Base-by-base conservation (phyloP, 2,797 vertebrate genomes). In the Pangasius djambal region DNA sequence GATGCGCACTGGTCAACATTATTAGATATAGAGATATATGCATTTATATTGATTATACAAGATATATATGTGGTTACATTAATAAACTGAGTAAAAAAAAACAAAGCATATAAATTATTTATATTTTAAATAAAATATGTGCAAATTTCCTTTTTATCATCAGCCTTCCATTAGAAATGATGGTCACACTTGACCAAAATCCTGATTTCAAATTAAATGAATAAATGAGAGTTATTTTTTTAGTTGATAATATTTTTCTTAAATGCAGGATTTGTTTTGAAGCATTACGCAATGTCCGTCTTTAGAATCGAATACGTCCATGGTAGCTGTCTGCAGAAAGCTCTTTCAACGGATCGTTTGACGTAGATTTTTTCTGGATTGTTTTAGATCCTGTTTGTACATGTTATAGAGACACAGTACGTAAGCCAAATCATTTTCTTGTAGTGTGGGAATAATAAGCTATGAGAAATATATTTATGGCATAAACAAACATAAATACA, bases 381-480 rank as follows among this genome's bases (percentile, higher is more conserved):
- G 61, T 75, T 79, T 84, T 70, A 87, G 75, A 82, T 83, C 89
- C 83, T 88, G 83, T 88, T 91, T 87, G 48, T 85, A 86, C 88
- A 69, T 63, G 91, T 75, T 82, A 70, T 85, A 20, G 28, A 86
- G 59, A 31, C 55, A 86, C 15, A 15, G 57, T 34, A 57, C 9
- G 4, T 79, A 4, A 3, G 31, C 31, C 67, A 59, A 40, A 74
- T 74, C 0, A 57, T 81, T 34, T 65, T 79, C 44, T 67, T 57
- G 77, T 57, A n/a, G 34, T 57, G 52, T 72, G 63, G 28, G 28
- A 83, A 74, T 55, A 59, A 82, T 40, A 72, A 72, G 31, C 34
- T 22, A 75, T 44, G 52, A 31, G 31, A 44, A 25, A 40, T 59
- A 75, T 44, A 34, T 37, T 13, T 31, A 59, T 20, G 7, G 25